phyloP scores from a whole-genome alignment of 2,888 invertebrate species.

The Andrena flavipes region DNA sequence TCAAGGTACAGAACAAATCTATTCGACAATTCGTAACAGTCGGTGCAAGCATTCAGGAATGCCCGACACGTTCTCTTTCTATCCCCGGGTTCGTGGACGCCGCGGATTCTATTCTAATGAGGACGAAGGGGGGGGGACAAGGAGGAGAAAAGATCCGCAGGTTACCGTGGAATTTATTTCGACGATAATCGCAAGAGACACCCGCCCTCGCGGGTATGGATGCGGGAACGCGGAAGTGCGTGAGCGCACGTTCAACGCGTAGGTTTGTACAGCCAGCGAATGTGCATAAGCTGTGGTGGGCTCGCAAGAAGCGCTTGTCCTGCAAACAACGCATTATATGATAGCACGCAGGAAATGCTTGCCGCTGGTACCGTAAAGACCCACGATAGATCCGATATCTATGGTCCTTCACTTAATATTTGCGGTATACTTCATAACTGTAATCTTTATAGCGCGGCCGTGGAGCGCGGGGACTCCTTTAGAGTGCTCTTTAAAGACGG shows the following conservation, averaged over 20 bases:
- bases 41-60: constrained; percentile 21
- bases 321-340: constrained; percentile 57
- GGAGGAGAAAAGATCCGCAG: constrained; percentile 39
- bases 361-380: constrained; percentile 54
- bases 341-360: constrained; percentile 50
- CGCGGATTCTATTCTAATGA: constrained; percentile 55
- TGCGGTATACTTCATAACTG: constrained; percentile 41
- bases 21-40: constrained; percentile 17
- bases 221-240: constrained; percentile 67
- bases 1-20: background rate
- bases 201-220: constrained; percentile 55
- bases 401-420: constrained; percentile 41
- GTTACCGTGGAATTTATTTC: constrained; percentile 61
- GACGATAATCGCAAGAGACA: constrained; percentile 58
- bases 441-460: constrained; percentile 28
- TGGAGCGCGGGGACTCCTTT: background rate
- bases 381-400: constrained; percentile 48
- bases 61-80: constrained; percentile 5
- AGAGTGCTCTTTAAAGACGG: background rate
- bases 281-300: constrained; percentile 38
- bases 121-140: background rate
- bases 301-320: constrained; percentile 46
- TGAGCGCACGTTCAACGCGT: constrained; percentile 59
- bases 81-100: constrained; percentile 13
- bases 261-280: constrained; percentile 56